A percentile compares a stretch with the other conserved stretches of the same genome.
Conservation (phyloP, 2,797 vertebrate species). For the Notolepis coatsorum region DNA sequence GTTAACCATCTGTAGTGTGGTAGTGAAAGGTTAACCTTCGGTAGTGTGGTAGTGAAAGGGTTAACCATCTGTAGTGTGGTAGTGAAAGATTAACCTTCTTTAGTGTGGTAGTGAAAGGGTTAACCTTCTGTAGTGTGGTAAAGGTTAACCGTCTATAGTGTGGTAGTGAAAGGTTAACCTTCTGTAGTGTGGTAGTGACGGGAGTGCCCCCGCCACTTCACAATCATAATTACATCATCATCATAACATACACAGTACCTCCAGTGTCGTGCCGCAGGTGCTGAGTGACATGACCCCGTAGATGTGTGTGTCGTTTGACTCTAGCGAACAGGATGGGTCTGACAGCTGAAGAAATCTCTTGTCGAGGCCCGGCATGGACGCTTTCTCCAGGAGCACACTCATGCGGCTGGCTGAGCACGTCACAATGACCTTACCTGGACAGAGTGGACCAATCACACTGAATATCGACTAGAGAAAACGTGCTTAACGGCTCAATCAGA, state of each 20-base stretch:
- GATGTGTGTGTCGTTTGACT: conserved; percentile 75
- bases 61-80: no score
- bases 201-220: no score
- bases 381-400: conserved; percentile 65
- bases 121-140: no score
- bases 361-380: conserved; percentile 67
- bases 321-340: conserved; percentile 70
- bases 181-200: no score
- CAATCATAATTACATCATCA: no score
- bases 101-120: no score
- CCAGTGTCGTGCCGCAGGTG: conserved; percentile 73
- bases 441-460: not conserved
- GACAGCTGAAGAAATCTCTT: conserved; percentile 64
- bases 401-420: conserved; percentile 66
- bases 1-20: no score
- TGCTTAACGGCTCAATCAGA: not conserved
- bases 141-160: no score
- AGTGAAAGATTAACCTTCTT: no score
- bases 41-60: no score
- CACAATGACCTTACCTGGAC: conserved; percentile 62
- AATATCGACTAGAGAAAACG: not conserved
- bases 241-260: conserved; percentile 52
- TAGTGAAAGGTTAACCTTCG: no score
- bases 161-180: no score
- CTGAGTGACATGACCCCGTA: conserved; percentile 65